Conservation (phyloP, 1,140 invertebrate genomes). For the Heterodera schachtii region DNA sequence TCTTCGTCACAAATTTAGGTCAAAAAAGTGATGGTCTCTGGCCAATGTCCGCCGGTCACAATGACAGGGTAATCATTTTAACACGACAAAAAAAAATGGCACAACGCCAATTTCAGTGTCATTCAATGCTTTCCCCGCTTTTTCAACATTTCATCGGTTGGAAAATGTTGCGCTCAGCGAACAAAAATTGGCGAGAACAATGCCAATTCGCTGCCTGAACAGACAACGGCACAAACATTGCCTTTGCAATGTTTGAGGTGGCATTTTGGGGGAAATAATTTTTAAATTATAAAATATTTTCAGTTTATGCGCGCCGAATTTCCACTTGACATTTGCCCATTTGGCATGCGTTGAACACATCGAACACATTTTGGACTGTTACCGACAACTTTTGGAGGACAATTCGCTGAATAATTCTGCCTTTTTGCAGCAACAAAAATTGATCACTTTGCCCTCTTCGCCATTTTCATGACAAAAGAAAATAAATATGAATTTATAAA, state of each 20-base stretch:
- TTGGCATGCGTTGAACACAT: constrained; percentile 25
- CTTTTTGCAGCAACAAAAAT: too few species aligned
- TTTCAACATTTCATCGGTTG: constrained; percentile 24
- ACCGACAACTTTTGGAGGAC: constrained; percentile 18
- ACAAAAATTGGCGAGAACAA: constrained; percentile 4
- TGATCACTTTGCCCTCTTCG: too few species aligned
- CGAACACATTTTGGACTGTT: constrained; percentile 25
- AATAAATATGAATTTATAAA: too few species aligned
- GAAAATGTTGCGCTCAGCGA: constrained; percentile 20
- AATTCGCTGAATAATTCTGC: too few species aligned
- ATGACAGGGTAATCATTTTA: constrained; percentile 25
- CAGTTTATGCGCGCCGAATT: constrained; percentile 29
- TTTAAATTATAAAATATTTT: constrained; percentile 18
- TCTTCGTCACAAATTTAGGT: constrained; percentile 4
- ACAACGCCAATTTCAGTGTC: background rate
- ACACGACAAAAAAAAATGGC: background rate
- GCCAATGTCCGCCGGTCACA: constrained; percentile 34
- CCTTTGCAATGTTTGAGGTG: constrained; percentile 27
- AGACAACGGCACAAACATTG: background rate
- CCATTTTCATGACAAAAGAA: too few species aligned
- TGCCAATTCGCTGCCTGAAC: background rate
- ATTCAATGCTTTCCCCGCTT: constrained; percentile 28
- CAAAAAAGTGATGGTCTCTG: constrained; percentile 28
- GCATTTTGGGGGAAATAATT: too few species aligned
- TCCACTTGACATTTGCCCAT: constrained; percentile 25